Base-by-base conservation (phyloP, 2,888 invertebrate genomes). In the Gortyna flavago region DNA sequence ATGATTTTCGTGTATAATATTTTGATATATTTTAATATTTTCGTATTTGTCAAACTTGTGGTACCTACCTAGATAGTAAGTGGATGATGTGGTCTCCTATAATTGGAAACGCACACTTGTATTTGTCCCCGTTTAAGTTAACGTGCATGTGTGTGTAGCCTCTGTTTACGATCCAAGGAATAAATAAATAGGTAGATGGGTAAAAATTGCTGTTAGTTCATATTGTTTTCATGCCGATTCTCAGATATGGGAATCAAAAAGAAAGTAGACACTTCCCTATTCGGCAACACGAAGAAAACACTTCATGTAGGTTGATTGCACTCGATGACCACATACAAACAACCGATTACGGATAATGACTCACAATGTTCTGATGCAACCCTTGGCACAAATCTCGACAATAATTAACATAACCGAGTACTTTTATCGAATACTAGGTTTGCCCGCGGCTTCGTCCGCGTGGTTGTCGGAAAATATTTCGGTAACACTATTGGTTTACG, bases 301-400 rank as follows among this genome's bases (percentile, higher is more conserved):
- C 32, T 48, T 57, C 2, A 48, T 64, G 32, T 38, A 62, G 38
- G 32, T 69, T 62, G 61, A 41, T 62, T 66, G 51, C 44, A 59
- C 29, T 80, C 72, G 75, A 70, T 79, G 79, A 87, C 57, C 21
- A 68, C 67, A 77, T 48, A 54, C 64, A 78, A 69, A 66, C 69
- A 72, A 35, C 48, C 69, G 35, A 85, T 82, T 82, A 77, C 38
- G 59, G 32, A 41, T 7, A 35, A 51, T 81, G 77, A 84, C 48
- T 79, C 74, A 78, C 68, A 65, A 48, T 35, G 11, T 32, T 16
- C 72, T 87, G 88, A 78, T 77, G 84, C 78, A 88, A 88, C 70
- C 65, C 48, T 61, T 75, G 77, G 65, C 75, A 87, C 79, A 80
- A 75, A 78, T 74, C 73, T 74, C 51, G 11, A 54, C 68, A 48